Base-by-base conservation (phyloP, 1,140 invertebrate genomes). In the Littorina saxatilis region DNA sequence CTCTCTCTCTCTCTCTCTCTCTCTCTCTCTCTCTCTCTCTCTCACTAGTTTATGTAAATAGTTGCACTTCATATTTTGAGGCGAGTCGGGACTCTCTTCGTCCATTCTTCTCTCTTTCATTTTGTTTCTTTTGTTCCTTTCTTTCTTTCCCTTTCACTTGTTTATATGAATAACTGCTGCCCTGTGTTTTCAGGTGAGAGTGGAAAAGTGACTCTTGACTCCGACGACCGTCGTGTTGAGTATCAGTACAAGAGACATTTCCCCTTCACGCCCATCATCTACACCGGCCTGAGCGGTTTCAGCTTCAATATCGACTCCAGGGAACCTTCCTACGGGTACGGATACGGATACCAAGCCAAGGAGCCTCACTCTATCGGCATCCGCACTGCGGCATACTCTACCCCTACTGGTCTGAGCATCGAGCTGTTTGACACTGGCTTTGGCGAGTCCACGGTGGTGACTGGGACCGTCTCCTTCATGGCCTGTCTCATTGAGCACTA, bases 401-500 rank as follows among this genome's bases (percentile, higher is more conserved):
- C 70, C 39, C n/a, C n/a, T 23, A 52, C 39, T 11, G 43, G 70
- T 43, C 1, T 73, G 1, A 50, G 23, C 43, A 0, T 50, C 20
- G 40, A 47, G 70, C n/a, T 3, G 27, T 20, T 50, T 13, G 70
- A 73, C 27, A 17, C 29, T 2, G 13, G 39, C 40, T 50, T 32
- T 13, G 70, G 40, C 23, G 23, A 50, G 23, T 43, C 40, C 5
- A 23, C 40, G 1, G 27, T 9, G 20, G 39, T 73, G 23, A 50
- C 40, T 35, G 7, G 47, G 40, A 43, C 47, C 43, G 70, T 73
- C 3, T 5, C 23, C 5, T 73, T 73, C 40, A 39, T 50, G 40
- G 70, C 43, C 40, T 73, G 70, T 23, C n/a, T n/a, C 70, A 50
- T 73, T 27, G 70, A 37, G 1, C 68, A n/a, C n/a, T n/a, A n/a